These are phyloP conservation scores for Pterophyllum scalare DNA, from an alignment of 2,113 vertebrate genomes.

Conservation along the genomic window DNA sequence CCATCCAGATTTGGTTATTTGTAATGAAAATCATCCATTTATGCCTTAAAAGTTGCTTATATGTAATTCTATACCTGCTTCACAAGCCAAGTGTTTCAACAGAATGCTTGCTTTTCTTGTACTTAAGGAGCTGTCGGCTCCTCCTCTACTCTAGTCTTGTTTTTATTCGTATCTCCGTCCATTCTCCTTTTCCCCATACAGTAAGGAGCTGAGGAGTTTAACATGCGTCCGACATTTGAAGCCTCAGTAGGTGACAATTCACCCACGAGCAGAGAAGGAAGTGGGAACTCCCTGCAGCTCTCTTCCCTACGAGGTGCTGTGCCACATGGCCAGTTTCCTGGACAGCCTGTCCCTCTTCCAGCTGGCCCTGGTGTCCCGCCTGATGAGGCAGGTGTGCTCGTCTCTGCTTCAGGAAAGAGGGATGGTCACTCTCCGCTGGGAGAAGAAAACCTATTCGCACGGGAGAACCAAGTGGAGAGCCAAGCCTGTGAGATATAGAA, in stretches of 20 bases:
- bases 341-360: conserved; percentile 94
- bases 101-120: too few species aligned
- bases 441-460: conserved; percentile 85
- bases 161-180: background rate
- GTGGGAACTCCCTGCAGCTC: conserved; percentile 82
- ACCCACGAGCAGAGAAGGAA: conserved; percentile 19
- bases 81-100: too few species aligned
- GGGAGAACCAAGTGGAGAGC: conserved; percentile 86
- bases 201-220: conserved; percentile 87
- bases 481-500: conserved; percentile 57
- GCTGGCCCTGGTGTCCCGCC: conserved; percentile 89
- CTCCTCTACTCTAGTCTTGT: background rate
- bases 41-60: background rate
- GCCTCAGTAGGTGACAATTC: conserved; percentile 59
- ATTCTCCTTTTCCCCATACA: background rate
- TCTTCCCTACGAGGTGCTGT: conserved; percentile 91
- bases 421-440: conserved; percentile 93
- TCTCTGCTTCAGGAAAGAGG: conserved; percentile 91
- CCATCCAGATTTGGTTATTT: background rate
- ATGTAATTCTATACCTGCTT: too few species aligned
- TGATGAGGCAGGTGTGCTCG: conserved; percentile 92
- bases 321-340: conserved; percentile 90
- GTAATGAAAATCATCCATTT: background rate
- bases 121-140: background rate
- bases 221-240: conserved; percentile 85